Conservation (phyloP, 64 coral and sea anemone genomes). For the Montipora sp. region DNA sequence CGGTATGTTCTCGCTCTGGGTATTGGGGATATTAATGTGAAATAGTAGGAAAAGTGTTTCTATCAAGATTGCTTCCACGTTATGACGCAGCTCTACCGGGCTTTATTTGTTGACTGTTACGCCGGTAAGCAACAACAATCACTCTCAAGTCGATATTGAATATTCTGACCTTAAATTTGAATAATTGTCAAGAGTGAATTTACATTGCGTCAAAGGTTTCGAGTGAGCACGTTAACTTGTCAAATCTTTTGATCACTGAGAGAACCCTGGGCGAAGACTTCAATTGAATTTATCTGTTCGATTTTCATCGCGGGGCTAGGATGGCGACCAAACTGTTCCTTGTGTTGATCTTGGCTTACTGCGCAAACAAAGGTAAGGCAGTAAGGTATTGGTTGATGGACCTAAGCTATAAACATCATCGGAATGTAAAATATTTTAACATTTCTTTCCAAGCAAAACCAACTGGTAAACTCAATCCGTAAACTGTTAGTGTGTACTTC, state of each 20-base stretch:
- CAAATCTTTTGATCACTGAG: neutral
- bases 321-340: constrained; percentile 1
- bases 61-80: too few species aligned
- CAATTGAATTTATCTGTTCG: neutral
- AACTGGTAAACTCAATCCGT: too few species aligned
- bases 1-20: neutral
- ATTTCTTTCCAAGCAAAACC: neutral
- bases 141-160: neutral
- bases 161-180: neutral
- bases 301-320: neutral
- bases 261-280: neutral
- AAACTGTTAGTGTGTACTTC: too few species aligned
- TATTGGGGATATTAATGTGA: neutral
- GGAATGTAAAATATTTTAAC: neutral
- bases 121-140: neutral
- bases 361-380: neutral
- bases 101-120: neutral
- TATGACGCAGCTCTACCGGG: neutral
- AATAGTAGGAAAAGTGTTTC: neutral
- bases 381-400: too few species aligned
- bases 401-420: neutral
- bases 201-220: neutral
- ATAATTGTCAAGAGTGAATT: constrained; percentile 1
- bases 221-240: neutral
- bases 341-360: neutral